Evolutionary conservation across 2,888 invertebrate genomes (phyloP).

Genomic region (Parelbella ahira): DNA sequence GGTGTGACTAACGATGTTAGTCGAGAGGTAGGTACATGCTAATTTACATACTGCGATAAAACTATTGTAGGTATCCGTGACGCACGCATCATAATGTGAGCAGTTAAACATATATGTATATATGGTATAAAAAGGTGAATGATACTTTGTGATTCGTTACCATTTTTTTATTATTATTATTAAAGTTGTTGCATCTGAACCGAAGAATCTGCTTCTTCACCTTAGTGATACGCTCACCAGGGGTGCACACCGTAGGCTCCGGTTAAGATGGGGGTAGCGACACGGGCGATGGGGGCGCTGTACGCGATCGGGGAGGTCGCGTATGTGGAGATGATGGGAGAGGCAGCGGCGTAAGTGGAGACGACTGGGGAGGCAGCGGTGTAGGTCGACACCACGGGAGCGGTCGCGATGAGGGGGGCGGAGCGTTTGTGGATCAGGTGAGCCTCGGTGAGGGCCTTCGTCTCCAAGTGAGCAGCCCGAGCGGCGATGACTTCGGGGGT

Average conservation of each 20-base stretch:
- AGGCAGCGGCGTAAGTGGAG: conserved; percentile 44
- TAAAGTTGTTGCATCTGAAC: conserved; percentile 50
- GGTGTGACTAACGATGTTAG: no score
- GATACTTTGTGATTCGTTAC: conserved; percentile 32
- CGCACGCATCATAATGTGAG: no score
- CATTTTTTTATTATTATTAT: no score
- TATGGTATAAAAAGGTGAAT: no score
- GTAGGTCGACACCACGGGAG: conserved; percentile 48
- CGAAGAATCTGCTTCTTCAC: conserved; percentile 33
- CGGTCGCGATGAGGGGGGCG: conserved; percentile 44
- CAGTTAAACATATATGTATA: no score
- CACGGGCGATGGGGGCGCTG: conserved; percentile 43
- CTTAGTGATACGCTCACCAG: conserved; percentile 55
- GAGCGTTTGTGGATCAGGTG: conserved; percentile 69
- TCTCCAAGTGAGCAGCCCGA: conserved; percentile 61
- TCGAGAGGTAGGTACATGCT: no score
- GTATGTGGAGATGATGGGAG: conserved; percentile 47
- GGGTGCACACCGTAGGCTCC: conserved; percentile 59
- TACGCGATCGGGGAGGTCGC: conserved; percentile 42
- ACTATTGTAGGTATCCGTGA: no score
- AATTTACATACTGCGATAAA: no score
- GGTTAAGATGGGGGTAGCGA: conserved; percentile 45
- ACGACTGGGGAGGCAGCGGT: conserved; percentile 46
- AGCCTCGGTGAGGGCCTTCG: conserved; percentile 54
- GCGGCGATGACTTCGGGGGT: conserved; percentile 67